Percentiles rank a stretch among this genome's conserved stretches.
Evolutionary conservation across 2,113 vertebrate species (phyloP).

Genomic region (Brienomyrus brachyistius): DNA sequence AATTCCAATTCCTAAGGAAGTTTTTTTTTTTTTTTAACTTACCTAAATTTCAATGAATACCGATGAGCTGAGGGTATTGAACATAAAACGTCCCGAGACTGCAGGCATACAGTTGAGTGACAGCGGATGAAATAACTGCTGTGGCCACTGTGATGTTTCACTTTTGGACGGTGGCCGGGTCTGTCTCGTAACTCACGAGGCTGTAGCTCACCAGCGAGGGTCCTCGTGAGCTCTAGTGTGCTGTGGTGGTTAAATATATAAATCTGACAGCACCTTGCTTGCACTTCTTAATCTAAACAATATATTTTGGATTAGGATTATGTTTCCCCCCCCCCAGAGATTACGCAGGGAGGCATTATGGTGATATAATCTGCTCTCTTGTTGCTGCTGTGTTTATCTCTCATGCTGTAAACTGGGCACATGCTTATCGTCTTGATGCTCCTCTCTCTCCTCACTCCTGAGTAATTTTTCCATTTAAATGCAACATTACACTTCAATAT

Average conservation of each 20-base stretch:
- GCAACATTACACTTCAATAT: neutral
- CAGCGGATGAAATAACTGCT: neutral
- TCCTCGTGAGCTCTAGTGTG: neutral
- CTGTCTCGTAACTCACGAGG: neutral
- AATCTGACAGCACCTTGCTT: neutral
- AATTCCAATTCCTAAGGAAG: neutral
- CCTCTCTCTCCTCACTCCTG: neutral
- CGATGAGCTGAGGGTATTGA: neutral
- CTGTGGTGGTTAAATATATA: neutral
- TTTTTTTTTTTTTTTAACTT: neutral
- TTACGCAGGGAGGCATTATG: conserved; percentile 11
- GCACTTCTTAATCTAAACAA: conserved; percentile 1
- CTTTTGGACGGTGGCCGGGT: neutral
- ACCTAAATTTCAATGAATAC: neutral
- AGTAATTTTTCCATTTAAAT: neutral
- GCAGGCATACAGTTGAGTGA: neutral
- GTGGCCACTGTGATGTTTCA: neutral
- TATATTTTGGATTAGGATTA: conserved; percentile 28
- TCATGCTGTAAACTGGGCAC: neutral
- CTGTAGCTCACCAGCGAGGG: neutral
- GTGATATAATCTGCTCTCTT: conserved; percentile 7
- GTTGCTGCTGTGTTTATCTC: neutral
- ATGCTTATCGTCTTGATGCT: neutral
- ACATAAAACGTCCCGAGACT: neutral
- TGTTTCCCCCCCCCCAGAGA: conserved; percentile 11